Conservation (phyloP, 1,140 invertebrate species). For the Drosophila mayri region DNA sequence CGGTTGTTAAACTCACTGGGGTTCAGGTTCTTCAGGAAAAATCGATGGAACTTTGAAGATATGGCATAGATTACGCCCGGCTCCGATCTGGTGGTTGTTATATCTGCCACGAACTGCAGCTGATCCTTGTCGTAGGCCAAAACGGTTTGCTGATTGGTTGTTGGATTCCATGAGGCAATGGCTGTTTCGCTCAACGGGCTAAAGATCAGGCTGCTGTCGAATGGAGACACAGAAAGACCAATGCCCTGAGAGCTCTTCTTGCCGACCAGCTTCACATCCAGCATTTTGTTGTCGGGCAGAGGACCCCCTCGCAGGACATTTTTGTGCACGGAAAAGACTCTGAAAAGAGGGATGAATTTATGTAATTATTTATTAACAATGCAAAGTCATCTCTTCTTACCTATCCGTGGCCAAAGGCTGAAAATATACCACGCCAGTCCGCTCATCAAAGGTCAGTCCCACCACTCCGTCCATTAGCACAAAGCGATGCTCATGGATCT, state of each 20-base stretch:
- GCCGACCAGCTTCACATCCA: slow-evolving; percentile 91
- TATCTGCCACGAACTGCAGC: slow-evolving; percentile 91
- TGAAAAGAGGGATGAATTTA: slow-evolving; percentile 58
- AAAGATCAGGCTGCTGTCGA: slow-evolving; percentile 90
- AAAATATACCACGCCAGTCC: slow-evolving; percentile 89
- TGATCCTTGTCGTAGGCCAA: slow-evolving; percentile 89
- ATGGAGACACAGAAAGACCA: slow-evolving; percentile 89
- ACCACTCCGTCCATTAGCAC: slow-evolving; percentile 93
- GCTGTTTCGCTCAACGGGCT: slow-evolving; percentile 91
- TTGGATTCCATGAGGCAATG: slow-evolving; percentile 91
- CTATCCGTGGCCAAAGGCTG: slow-evolving; percentile 93
- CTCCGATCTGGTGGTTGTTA: slow-evolving; percentile 88
- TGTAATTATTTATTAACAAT: too few species aligned
- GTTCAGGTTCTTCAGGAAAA: slow-evolving; percentile 88
- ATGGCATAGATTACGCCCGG: slow-evolving; percentile 89
- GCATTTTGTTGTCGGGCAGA: slow-evolving; percentile 88
- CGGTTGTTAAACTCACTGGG: slow-evolving; percentile 88
- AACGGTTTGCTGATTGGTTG: slow-evolving; percentile 88
- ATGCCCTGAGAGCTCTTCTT: slow-evolving; percentile 93
- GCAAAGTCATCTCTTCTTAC: slow-evolving; percentile 24
- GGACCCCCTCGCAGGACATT: slow-evolving; percentile 90
- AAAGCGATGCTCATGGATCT: slow-evolving; percentile 88
- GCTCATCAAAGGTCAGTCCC: slow-evolving; percentile 90
- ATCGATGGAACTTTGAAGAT: slow-evolving; percentile 91
- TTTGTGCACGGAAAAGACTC: slow-evolving; percentile 91